Conservation (phyloP, 1,140 invertebrate species). For the Scaptomyza montana region DNA sequence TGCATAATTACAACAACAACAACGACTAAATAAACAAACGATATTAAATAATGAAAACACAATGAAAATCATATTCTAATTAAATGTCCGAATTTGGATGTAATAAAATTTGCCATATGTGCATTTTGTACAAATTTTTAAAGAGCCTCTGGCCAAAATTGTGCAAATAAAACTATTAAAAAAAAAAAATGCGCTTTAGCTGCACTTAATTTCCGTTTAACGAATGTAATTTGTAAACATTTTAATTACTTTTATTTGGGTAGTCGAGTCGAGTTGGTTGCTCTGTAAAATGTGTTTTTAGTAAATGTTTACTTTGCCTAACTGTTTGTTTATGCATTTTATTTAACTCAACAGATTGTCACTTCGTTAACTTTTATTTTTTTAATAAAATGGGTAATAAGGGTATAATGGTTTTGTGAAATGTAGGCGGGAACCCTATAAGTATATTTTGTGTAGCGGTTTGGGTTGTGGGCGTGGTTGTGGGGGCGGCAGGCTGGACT, state of each 20-base stretch:
- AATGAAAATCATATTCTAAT: conserved; percentile 35
- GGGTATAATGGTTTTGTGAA: too few relatives aligned
- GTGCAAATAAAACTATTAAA: not conserved
- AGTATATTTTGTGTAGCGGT: too few relatives aligned
- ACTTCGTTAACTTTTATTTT: too few relatives aligned
- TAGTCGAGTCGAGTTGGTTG: too few relatives aligned
- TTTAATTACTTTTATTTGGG: conserved; percentile 50
- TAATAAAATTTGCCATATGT: conserved; percentile 24
- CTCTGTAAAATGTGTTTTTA: not conserved
- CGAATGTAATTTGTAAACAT: conserved; percentile 53
- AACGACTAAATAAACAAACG: not conserved
- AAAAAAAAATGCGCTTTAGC: conserved; percentile 29
- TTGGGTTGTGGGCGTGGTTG: too few relatives aligned
- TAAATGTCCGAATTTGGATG: conserved; percentile 22
- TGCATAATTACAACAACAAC: not conserved
- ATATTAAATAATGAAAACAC: conserved; percentile 5
- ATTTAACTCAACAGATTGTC: conserved; percentile 15
- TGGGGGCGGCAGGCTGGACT: too few relatives aligned
- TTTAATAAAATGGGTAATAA: too few relatives aligned
- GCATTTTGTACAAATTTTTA: not conserved
- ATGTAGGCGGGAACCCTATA: too few relatives aligned
- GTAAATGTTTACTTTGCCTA: conserved; percentile 35
- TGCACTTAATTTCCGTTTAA: conserved; percentile 42
- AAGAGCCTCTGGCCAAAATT: not conserved
- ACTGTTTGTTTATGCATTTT: conserved; percentile 14